Percentiles rank a stretch among this genome's conserved stretches.
These are phyloP conservation scores for Sinopyrophorus schimmeli DNA, from an alignment of 2,888 invertebrate genomes.

Conservation along the genomic window DNA sequence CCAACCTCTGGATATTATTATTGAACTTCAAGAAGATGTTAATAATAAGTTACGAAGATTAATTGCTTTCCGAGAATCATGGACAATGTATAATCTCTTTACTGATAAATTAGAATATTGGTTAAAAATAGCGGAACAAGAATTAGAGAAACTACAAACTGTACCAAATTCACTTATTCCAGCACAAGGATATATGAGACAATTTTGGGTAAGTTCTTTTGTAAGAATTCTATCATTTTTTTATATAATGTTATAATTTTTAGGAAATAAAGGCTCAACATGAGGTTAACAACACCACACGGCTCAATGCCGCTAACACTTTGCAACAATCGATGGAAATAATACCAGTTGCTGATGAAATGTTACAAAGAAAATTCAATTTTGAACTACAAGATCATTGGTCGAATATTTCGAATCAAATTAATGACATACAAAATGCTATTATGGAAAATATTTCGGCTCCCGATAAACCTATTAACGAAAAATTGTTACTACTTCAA, in stretches of 20 bases:
- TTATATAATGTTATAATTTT: slow-evolving; percentile 19
- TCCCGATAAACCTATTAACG: slow-evolving; percentile 72
- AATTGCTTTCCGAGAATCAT: slow-evolving; percentile 75
- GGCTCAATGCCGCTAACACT: slow-evolving; percentile 71
- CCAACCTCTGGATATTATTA: slow-evolving; percentile 70
- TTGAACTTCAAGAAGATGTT: slow-evolving; percentile 76
- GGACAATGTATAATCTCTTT: slow-evolving; percentile 74
- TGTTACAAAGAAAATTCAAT: slow-evolving; percentile 78
- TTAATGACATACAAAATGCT: slow-evolving; percentile 67
- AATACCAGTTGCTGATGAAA: slow-evolving; percentile 82
- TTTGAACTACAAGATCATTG: slow-evolving; percentile 78
- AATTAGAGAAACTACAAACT: slow-evolving; percentile 66
- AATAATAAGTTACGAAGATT: slow-evolving; percentile 72
- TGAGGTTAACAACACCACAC: slow-evolving; percentile 78
- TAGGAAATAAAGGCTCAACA: slow-evolving; percentile 84
- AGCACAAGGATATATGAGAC: slow-evolving; percentile 72
- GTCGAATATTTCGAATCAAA: slow-evolving; percentile 66
- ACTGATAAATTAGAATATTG: slow-evolving; percentile 76
- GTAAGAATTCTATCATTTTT: no score
- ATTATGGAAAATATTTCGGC: slow-evolving; percentile 73
- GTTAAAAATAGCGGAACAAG: slow-evolving; percentile 74
- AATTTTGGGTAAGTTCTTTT: slow-evolving; percentile 70
- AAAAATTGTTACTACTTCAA: slow-evolving; percentile 74
- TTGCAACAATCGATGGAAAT: slow-evolving; percentile 79
- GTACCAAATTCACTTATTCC: slow-evolving; percentile 65